Evolutionary conservation across 2,797 vertebrate species (phyloP), one percentile per base, ranked within the genome.

Genomic region (Podargus strigoides): DNA sequence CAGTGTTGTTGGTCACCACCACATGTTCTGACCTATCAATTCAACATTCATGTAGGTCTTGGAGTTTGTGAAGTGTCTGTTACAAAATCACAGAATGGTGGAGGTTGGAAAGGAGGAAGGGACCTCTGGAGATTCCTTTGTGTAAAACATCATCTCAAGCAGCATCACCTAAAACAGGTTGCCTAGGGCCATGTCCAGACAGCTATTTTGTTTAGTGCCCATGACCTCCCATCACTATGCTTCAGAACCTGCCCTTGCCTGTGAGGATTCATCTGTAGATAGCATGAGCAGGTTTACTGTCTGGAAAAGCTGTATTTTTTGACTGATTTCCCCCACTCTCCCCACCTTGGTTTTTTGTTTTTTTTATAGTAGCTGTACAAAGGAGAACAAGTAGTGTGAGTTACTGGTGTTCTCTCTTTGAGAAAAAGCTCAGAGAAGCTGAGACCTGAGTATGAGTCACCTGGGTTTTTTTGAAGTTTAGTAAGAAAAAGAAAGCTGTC

Each of bases 11-110:
- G 42, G 49, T 50, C n/a, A 27, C 24, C 28, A 32, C 17, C 3
- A 13, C 1, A 0, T 32, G 18, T 76, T 80, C 41, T 53, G 32
- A 53, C 32, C 41, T 53, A 5, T 10, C 24, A 1, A 0, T 42
- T 60, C 49, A 68, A 30, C 3, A 2, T 22, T n/a, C 11, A 4
- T 21, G 14, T 28, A 22, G 9, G 2, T 50, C 37, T 41, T 56
- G 36, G 30, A 74, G 24, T 78, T 42, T 19, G 14, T 83, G 59
- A 56, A 49, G 9, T 12, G 24, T 64, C 14, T 46, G 15, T 55
- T 53, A 26, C 22, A 23, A 32, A 49, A 20, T 36, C 64, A 50
- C 18, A 17, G 70, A 37, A 30, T 23, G 28, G 36, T 59, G 44
- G 34, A 34, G 27, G 6, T 41, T 70, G 47, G 30, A 67, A 66